These are phyloP conservation scores for Chloroceryle amazona DNA, from an alignment of 2,797 vertebrate genomes.

Conservation along the genomic window DNA sequence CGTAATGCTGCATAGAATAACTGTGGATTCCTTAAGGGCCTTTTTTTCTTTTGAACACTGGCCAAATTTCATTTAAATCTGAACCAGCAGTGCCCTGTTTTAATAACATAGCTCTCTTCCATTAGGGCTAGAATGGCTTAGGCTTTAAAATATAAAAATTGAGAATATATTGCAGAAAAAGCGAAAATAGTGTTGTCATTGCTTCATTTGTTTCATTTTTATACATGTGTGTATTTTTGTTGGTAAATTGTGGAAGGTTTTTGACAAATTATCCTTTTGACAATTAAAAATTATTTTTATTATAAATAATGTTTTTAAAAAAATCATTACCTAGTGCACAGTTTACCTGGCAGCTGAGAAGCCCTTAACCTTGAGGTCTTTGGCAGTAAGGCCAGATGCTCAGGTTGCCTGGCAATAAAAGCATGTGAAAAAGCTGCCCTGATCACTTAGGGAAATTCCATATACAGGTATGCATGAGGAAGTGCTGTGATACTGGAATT, in stretches of 20 bases:
- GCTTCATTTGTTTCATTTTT: not conserved
- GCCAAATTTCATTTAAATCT: slow-evolving; percentile 36
- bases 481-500: accelerated
- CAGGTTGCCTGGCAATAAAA: not conserved
- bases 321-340: not conserved
- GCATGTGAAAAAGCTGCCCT: not conserved
- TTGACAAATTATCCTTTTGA: not conserved
- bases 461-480: not conserved
- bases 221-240: not conserved
- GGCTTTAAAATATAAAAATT: not conserved
- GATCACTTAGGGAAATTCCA: not conserved
- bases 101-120: not conserved
- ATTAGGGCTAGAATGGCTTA: not conserved
- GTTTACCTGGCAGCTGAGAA: not conserved
- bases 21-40: slow-evolving; percentile 4
- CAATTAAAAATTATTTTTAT: not conserved
- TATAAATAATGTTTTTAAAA: too few relatives aligned
- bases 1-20: not conserved
- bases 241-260: not conserved
- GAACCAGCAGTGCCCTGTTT: not conserved
- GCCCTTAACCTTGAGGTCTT: not conserved
- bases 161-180: not conserved
- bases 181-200: not conserved
- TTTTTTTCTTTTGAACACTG: slow-evolving; percentile 27
- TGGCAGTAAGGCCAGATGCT: not conserved